These are phyloP conservation scores for Merodon equestris DNA, from an alignment of 2,888 invertebrate genomes.

Conservation along the genomic window DNA sequence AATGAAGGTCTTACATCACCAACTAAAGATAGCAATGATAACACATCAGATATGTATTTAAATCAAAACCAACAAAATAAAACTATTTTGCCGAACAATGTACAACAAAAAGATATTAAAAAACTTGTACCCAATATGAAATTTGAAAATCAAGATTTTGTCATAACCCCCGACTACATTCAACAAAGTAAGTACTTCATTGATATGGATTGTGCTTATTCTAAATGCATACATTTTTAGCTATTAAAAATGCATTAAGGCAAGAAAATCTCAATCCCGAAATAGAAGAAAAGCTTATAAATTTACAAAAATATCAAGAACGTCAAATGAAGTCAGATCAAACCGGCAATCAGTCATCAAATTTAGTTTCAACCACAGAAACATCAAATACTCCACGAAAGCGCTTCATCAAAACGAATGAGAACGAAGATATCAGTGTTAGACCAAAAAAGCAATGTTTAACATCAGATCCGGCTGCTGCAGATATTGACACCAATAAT, in stretches of 20 bases:
- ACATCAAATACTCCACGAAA: constrained; percentile 34
- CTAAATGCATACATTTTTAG: constrained; percentile 79
- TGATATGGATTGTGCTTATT: background rate
- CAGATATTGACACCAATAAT: constrained; percentile 16
- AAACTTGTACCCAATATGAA: constrained; percentile 44
- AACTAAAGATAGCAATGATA: constrained; percentile 45
- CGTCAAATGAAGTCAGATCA: constrained; percentile 82
- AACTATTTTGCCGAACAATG: constrained; percentile 37
- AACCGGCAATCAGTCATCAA: constrained; percentile 76
- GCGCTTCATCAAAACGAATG: constrained; percentile 25
- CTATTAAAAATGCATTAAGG: constrained; percentile 94
- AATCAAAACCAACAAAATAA: constrained; percentile 47
- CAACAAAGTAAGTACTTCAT: constrained; percentile 90
- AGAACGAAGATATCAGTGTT: constrained; percentile 25
- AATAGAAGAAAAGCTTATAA: constrained; percentile 93
- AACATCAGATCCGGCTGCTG: constrained; percentile 9
- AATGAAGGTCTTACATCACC: constrained; percentile 38
- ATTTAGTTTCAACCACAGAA: constrained; percentile 25
- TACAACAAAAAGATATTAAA: constrained; percentile 41
- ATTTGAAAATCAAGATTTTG: constrained; percentile 83
- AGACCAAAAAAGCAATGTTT: constrained; percentile 60
- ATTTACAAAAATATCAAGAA: constrained; percentile 91
- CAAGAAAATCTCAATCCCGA: constrained; percentile 95
- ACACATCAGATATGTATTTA: constrained; percentile 24
- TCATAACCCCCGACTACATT: constrained; percentile 94